Evolutionary conservation across 2,888 invertebrate species (phyloP), one percentile per base, ranked within the genome.

Genomic region (Eulithis prunata): DNA sequence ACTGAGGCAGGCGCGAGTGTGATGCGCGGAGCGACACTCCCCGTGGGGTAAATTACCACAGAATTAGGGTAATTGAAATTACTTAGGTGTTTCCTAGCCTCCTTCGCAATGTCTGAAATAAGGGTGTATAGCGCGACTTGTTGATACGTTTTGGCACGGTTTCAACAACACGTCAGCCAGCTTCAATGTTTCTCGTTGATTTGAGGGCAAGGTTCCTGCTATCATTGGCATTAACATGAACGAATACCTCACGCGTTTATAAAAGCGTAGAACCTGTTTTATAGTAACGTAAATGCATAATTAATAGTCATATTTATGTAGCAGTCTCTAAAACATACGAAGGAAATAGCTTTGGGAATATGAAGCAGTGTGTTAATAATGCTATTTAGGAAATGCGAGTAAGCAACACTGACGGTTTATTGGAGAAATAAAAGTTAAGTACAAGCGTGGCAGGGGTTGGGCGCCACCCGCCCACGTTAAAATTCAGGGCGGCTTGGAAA

Each of bases 41-140:
- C 73, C 52, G 68, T 71, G 71, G 82, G 83, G 81, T 76, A 80
- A 82, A 81, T 81, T 82, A 80, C 82, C 86, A 80, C 71, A 78
- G 70, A 76, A 75, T 76, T 72, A 71, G 81, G 83, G 83, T 77
- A 78, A 78, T 75, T 77, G 52, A 62, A 65, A 65, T 68, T 54
- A 58, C 59, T 60, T 47, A 65, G 53, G 54, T 38, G 57, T 51
- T 21, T 47, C 47, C 28, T 41, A 53, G 55, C 64, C 46, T 43
- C 49, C 55, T 45, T 51, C 14, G 28, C 10, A 12, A 47, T 56
- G 45, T 54, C 38, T 57, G 45, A 64, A 55, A 55, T 58, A 61
- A 63, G 49, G 57, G 52, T 56, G 62, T 55, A 12, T 36, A 65
- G 43, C 38, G 36, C 52, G 55, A 73, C 73, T 67, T 71, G 73